These are phyloP conservation scores for Poecilia gillii DNA, from an alignment of 2,797 vertebrate species.

Conservation along the genomic window DNA sequence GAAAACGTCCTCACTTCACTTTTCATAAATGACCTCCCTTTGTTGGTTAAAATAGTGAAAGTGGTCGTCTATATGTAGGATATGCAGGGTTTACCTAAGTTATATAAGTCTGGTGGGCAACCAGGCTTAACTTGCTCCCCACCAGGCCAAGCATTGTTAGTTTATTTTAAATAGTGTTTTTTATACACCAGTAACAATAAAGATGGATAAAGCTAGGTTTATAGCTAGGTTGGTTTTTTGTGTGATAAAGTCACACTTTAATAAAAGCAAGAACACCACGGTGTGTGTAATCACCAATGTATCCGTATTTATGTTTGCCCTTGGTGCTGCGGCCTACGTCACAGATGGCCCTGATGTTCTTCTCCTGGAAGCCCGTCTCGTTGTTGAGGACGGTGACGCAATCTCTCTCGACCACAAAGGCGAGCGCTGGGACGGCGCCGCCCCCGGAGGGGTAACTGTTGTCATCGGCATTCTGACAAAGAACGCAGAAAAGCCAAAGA, in stretches of 20 bases:
- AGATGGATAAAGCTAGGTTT: too few species aligned
- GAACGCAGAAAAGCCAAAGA: not conserved
- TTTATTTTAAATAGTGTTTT: too few species aligned
- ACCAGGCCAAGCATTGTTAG: too few species aligned
- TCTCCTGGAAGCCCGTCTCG: conserved; percentile 82
- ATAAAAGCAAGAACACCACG: not conserved
- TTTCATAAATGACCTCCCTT: too few species aligned
- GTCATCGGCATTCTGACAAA: conserved; percentile 83
- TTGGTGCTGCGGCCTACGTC: conserved; percentile 86
- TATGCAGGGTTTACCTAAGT: not conserved
- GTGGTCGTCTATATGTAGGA: not conserved
- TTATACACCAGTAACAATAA: too few species aligned
- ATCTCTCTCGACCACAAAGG: conserved; percentile 81
- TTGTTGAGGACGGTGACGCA: conserved; percentile 83
- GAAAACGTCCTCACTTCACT: not conserved
- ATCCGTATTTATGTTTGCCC: conserved; percentile 84
- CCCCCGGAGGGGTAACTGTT: conserved; percentile 74
- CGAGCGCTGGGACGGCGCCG: conserved; percentile 68
- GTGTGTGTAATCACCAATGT: conserved; percentile 75
- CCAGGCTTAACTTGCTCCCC: too few species aligned
- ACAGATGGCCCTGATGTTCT: conserved; percentile 82
- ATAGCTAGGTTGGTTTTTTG: too few species aligned
- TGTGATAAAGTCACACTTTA: not conserved
- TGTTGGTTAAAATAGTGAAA: not conserved
- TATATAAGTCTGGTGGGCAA: too few species aligned